A percentile compares a stretch with the other conserved stretches of the same genome.
Conservation (phyloP, 2,888 invertebrate genomes). For the Nezara viridula region DNA sequence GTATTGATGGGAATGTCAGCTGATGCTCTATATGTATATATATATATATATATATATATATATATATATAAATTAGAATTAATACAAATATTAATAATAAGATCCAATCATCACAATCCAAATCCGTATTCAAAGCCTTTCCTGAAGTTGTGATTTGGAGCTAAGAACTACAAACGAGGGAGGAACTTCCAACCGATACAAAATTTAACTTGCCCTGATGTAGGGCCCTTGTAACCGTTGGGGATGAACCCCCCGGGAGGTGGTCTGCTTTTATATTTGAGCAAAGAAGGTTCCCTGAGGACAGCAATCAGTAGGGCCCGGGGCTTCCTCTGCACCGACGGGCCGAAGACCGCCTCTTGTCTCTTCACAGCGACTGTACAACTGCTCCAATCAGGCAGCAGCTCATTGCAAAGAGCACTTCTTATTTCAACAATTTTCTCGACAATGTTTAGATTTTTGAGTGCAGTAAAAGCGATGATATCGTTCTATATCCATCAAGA, state of each 20-base stretch:
- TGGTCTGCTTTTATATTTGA: conserved; percentile 66
- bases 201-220: conserved; percentile 18
- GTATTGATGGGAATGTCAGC: too few species aligned
- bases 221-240: conserved; percentile 6
- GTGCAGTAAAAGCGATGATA: too few species aligned
- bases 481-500: too few species aligned
- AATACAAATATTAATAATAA: too few species aligned
- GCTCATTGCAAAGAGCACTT: not conserved
- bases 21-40: too few species aligned
- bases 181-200: not conserved
- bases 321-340: not conserved
- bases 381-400: not conserved
- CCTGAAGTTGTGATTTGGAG: not conserved
- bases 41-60: too few species aligned
- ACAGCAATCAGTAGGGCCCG: conserved; percentile 50
- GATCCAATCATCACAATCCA: not conserved
- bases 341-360: not conserved
- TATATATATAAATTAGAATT: too few species aligned
- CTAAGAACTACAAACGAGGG: not conserved
- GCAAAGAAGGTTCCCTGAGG: conserved; percentile 33
- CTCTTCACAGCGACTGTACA: not conserved
- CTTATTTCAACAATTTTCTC: not conserved
- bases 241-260: conserved; percentile 62
- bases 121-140: not conserved
- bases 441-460: not conserved